A percentile compares a stretch with the other conserved stretches of the same genome.
Evolutionary conservation across 2,888 invertebrate genomes (phyloP).

Genomic region (Eremobia ochroleuca): DNA sequence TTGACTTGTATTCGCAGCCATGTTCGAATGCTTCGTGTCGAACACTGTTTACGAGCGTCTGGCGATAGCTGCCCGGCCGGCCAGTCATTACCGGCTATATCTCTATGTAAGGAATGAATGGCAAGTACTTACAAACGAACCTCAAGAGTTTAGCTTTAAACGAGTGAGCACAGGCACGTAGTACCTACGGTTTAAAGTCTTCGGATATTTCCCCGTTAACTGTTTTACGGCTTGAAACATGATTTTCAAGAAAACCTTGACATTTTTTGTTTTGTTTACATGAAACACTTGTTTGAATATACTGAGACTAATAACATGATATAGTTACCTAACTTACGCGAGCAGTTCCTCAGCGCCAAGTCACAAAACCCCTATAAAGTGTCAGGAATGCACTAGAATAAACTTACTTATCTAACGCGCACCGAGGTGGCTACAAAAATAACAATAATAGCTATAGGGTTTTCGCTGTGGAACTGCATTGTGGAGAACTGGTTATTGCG

Average conservation of each 20-base stretch:
- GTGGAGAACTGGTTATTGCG: constrained; percentile 84
- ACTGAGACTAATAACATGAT: constrained; percentile 23
- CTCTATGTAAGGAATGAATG: constrained; percentile 88
- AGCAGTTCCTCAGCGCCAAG: constrained; percentile 26
- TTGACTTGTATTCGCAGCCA: constrained; percentile 85
- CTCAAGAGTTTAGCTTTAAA: constrained; percentile 83
- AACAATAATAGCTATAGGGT: constrained; percentile 79
- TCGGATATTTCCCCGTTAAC: constrained; percentile 80
- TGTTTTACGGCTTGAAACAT: constrained; percentile 79
- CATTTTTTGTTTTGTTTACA: constrained; percentile 60
- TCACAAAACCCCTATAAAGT: constrained; percentile 37
- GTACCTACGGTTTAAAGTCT: constrained; percentile 77
- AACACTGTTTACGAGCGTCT: constrained; percentile 88
- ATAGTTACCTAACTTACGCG: constrained; percentile 19
- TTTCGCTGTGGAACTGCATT: constrained; percentile 81
- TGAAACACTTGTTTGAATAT: constrained; percentile 57
- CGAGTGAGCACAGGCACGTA: constrained; percentile 84
- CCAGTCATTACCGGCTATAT: constrained; percentile 88
- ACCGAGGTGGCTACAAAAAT: constrained; percentile 73
- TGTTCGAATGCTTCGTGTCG: constrained; percentile 86
- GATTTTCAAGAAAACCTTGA: constrained; percentile 73
- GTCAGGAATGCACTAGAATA: constrained; percentile 52
- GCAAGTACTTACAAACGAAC: constrained; percentile 85
- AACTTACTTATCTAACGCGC: constrained; percentile 59
- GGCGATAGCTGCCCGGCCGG: constrained; percentile 85